Conservation (phyloP, 2,113 vertebrate species). For the Solea senegalensis region DNA sequence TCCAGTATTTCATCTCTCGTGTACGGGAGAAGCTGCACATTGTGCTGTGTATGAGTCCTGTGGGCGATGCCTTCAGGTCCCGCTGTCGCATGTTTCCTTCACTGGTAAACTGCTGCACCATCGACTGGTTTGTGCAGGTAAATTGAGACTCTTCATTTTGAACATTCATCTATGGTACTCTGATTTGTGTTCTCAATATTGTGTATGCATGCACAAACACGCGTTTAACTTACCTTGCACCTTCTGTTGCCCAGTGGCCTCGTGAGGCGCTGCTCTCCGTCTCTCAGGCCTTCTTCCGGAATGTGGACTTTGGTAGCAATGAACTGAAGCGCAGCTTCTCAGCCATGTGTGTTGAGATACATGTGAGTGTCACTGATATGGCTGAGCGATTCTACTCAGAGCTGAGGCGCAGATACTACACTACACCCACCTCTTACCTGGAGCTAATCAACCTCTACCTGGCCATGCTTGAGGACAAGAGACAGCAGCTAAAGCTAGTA, state of each 20-base stretch:
- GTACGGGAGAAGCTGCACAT: constrained; percentile 88
- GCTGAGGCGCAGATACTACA: constrained; percentile 86
- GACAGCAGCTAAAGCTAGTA: constrained; percentile 81
- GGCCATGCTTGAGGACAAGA: constrained; percentile 84
- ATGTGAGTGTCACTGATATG: constrained; percentile 84
- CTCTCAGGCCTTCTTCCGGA: constrained; percentile 84
- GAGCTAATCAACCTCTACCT: constrained; percentile 90
- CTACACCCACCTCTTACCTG: constrained; percentile 88
- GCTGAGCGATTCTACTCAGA: constrained; percentile 85
- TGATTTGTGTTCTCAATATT: no score
- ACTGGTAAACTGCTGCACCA: constrained; percentile 88
- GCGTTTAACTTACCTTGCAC: not conserved
- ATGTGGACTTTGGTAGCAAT: constrained; percentile 79
- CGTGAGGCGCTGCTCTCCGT: constrained; percentile 87
- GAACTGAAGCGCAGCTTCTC: constrained; percentile 83
- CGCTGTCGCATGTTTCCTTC: constrained; percentile 90
- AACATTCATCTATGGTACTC: no score
- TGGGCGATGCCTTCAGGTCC: constrained; percentile 86
- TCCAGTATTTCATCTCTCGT: constrained; percentile 86
- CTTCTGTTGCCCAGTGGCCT: constrained; percentile 78
- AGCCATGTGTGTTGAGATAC: constrained; percentile 87
- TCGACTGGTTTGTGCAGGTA: constrained; percentile 90
- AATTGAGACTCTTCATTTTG: constrained; percentile 2
- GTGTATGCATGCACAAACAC: not conserved
- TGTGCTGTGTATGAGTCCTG: constrained; percentile 87